Base-by-base conservation (phyloP, 2,797 vertebrate genomes). In the Calcarius lapponicus region DNA sequence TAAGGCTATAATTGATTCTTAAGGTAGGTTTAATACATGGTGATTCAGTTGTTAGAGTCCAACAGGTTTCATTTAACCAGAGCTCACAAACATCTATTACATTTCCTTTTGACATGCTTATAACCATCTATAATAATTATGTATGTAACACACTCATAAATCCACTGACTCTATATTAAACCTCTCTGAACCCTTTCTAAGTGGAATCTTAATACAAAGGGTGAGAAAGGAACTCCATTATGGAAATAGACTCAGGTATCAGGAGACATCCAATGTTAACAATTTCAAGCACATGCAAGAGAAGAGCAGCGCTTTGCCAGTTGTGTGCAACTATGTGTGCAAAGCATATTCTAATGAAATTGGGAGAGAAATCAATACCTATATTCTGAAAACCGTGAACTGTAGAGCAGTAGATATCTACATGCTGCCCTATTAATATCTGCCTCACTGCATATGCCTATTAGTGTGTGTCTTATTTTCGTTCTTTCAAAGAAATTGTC, bases 11-110 rank as follows among this genome's bases (percentile, higher is more conserved):
- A 96, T 94, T 0, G n/a, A 85, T 96, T 82, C 88, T 90, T 92
- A 92, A 95, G 61, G 31, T 67, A 64, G 15, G 1, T 91, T 91
- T 85, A 82, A 92, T 90, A 96, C 84, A 70, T 29, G 54, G 26
- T 78, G 48, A 78, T 90, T 92, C 80, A 62, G 53, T 87, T 93
- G 53, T 70, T 81, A 86, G 60, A 92, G 56, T 86, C 76, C 73
- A 92, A 95, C 83, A 92, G 76, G 90, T 95, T 95, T 87, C 80
- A 61, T 92, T 80, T 86, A 90, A 85, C 60, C 78, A 87, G 72
- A 81, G 83, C 83, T 97, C 64, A 94, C 93, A 96, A 95, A 94
- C 88, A 95, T 69, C 80, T 93, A 90, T 95, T 90, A 88, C 86
- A 88, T 72, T 91, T 88, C 78, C 71, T 96, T 91, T 76, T 93